Percentiles rank a stretch among this genome's conserved stretches.
Conservation (phyloP, 2,888 invertebrate species). For the Eustalomyia histrio region DNA sequence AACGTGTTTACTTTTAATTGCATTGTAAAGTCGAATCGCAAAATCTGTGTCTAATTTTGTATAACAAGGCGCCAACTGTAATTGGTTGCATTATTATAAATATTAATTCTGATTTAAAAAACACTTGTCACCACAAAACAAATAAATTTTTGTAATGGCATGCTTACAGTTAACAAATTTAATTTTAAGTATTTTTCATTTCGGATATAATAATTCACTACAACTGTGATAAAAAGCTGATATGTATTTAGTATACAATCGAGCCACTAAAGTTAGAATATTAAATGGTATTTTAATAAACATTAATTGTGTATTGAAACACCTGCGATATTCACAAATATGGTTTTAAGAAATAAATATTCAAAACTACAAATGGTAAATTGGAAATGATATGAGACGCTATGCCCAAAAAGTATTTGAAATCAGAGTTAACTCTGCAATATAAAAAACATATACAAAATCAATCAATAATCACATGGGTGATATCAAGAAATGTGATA, state of each 20-base stretch:
- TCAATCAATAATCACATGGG: too few relatives aligned
- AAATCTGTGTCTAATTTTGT: too few relatives aligned
- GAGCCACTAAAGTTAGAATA: neutral
- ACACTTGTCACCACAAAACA: too few relatives aligned
- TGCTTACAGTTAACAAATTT: neutral
- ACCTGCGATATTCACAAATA: conserved; percentile 41
- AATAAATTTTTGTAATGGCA: neutral
- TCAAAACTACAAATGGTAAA: neutral
- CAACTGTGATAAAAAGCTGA: neutral
- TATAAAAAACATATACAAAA: too few relatives aligned
- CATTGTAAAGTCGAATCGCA: too few relatives aligned
- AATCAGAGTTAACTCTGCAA: too few relatives aligned
- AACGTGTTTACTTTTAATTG: too few relatives aligned
- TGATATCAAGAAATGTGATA: too few relatives aligned
- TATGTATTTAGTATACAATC: neutral
- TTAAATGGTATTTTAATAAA: conserved; percentile 18
- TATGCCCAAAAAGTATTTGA: too few relatives aligned
- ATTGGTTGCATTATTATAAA: too few relatives aligned
- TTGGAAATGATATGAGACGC: neutral
- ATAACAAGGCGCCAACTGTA: too few relatives aligned
- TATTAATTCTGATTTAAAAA: too few relatives aligned
- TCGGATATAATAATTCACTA: neutral
- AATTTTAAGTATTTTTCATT: neutral
- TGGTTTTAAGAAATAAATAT: conserved; percentile 15
- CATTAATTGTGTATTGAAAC: conserved; percentile 24